A percentile compares a stretch with the other conserved stretches of the same genome.
phyloP scores from a whole-genome alignment of 1,140 invertebrate genomes.

The Steinernema feltiae region DNA sequence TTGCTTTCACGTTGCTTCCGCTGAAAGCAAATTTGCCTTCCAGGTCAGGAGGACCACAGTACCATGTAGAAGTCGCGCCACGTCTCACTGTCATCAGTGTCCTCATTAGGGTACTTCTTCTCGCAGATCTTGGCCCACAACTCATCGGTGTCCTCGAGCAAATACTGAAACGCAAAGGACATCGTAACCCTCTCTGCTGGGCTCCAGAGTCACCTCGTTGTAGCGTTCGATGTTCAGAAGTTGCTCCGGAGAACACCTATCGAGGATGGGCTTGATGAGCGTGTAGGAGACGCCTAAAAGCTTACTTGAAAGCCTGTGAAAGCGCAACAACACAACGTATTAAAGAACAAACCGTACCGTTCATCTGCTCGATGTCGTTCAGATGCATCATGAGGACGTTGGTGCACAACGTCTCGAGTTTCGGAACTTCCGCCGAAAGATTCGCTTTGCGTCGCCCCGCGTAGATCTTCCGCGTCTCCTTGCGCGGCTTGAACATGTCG shows the following conservation, averaged over 20 bases:
- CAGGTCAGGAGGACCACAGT: not conserved
- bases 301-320: no score
- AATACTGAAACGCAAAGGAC: not conserved
- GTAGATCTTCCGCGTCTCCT: not conserved
- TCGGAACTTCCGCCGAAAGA: not conserved
- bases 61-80: conserved; percentile 4
- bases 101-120: not conserved
- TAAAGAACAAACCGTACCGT: not conserved
- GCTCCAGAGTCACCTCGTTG: not conserved
- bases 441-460: not conserved
- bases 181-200: not conserved
- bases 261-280: not conserved
- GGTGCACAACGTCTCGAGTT: not conserved
- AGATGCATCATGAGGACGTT: not conserved
- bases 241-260: not conserved
- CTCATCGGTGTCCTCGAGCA: conserved; percentile 5
- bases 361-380: not conserved
- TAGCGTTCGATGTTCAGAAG: not conserved
- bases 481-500: not conserved
- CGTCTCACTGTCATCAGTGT: not conserved
- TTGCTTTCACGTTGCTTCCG: conserved; percentile 1
- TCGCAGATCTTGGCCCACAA: not conserved
- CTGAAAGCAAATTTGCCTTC: not conserved
- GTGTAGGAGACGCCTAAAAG: no score
- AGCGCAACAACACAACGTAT: no score